Percentiles rank a stretch among this genome's conserved stretches.
These are phyloP conservation scores for Diaprepes abbreviatus DNA, from an alignment of 2,888 invertebrate genomes.

Conservation along the genomic window DNA sequence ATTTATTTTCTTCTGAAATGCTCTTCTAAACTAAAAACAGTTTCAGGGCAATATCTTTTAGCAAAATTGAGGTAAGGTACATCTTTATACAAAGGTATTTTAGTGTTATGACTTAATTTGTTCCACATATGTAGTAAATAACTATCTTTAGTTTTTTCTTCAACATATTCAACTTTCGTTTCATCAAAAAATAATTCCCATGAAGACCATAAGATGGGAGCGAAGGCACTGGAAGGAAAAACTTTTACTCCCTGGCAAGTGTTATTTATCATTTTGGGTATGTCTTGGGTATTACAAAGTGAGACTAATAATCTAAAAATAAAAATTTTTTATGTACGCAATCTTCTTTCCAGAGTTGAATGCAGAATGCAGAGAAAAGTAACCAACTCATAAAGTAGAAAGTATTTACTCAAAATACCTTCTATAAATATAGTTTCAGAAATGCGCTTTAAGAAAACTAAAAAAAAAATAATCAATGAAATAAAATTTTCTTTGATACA, in stretches of 20 bases:
- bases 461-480: too few relatives aligned
- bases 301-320: constrained; percentile 68
- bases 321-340: too few relatives aligned
- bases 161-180: constrained; percentile 64
- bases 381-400: too few relatives aligned
- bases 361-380: too few relatives aligned
- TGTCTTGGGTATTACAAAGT: constrained; percentile 70
- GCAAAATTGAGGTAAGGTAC: constrained; percentile 70
- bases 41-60: constrained; percentile 68
- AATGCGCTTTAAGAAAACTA: too few relatives aligned
- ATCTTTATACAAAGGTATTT: constrained; percentile 65
- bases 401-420: too few relatives aligned
- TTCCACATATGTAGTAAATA: constrained; percentile 73
- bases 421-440: too few relatives aligned
- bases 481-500: too few relatives aligned
- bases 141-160: constrained; percentile 65
- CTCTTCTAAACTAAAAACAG: constrained; percentile 59
- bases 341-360: too few relatives aligned
- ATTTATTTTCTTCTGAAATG: too few relatives aligned
- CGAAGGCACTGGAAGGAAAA: constrained; percentile 75
- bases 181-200: constrained; percentile 75
- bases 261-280: constrained; percentile 69
- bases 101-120: constrained; percentile 66
- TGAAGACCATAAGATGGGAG: constrained; percentile 74
- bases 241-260: constrained; percentile 76